Evolutionary conservation across 2,113 vertebrate genomes (phyloP).

Genomic region (Petromus typicus): DNA sequence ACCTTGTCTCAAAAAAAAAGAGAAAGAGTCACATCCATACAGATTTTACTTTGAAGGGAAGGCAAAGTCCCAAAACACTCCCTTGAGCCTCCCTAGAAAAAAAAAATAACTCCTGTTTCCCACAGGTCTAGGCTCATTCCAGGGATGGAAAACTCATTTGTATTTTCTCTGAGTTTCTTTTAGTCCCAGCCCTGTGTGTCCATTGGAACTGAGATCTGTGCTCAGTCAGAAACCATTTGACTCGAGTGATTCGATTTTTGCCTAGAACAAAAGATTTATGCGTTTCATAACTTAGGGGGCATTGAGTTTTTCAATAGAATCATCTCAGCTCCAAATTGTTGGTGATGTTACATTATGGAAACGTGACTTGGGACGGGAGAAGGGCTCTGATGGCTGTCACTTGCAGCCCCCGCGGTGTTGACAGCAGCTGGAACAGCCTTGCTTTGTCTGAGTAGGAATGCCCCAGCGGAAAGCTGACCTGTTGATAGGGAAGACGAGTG

Average conservation of each 20-base stretch:
- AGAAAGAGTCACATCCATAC: neutral
- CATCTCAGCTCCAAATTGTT: neutral
- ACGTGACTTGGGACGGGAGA: neutral
- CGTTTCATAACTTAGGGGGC: neutral
- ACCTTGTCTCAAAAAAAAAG: too few species aligned
- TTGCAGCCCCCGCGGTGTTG: conserved; percentile 60
- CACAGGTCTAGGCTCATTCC: neutral
- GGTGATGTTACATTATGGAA: neutral
- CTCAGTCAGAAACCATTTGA: neutral
- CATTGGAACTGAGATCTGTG: neutral
- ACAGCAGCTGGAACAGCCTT: conserved; percentile 54
- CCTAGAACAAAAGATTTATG: neutral
- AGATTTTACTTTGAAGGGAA: neutral
- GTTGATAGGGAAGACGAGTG: conserved; percentile 24
- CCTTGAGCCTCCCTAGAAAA: neutral
- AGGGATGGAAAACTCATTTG: neutral
- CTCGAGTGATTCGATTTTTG: neutral
- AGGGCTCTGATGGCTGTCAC: conserved; percentile 60
- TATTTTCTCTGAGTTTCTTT: neutral
- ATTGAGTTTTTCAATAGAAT: neutral
- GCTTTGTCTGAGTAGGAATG: conserved; percentile 69
- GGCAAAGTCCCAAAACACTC: neutral
- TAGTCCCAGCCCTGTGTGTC: neutral
- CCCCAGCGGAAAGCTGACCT: conserved; percentile 18
- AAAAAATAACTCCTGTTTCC: neutral